Evolutionary conservation across 2,797 vertebrate species (phyloP), one percentile per base, ranked within the genome.

Genomic region (Myotis daubentonii): DNA sequence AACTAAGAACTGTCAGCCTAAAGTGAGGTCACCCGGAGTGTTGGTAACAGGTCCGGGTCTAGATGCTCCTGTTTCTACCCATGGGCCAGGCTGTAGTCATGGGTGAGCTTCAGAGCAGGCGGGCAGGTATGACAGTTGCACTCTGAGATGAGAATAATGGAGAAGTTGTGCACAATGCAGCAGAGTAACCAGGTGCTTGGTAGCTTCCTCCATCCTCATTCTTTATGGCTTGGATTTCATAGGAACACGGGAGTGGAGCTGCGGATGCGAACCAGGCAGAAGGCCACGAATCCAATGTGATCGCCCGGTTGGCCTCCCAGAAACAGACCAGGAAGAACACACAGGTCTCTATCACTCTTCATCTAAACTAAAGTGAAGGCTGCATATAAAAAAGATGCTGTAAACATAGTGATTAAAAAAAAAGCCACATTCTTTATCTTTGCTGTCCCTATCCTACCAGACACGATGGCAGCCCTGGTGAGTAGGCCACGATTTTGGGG

Each of bases 211-310:
- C 23, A 20, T 19, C 13, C 41, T 93, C 66, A 95, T 51, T 70
- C 57, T 87, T 57, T 28, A 0, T 89, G 83, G 41, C 33, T 82
- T 82, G 53, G 47, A 55, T 55, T 60, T 89, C 85, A 79, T 94
- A 99, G 99, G 99, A 99, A 89, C 99, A 99, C 0, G 99, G 99
- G 44, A 99, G 96, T 36, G 99, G 99, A 96, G 98, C 99, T 23
- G 99, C 99, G 3, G 99, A 99, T 55, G 99, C 99, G 88, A 99
- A 98, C 97, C 99, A 99, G 72, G 98, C 99, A 60, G 99, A 99
- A 97, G 99, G 99, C 8, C 99, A 99, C 15, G 98, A 99, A 94
- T 99, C 99, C 12, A 99, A 98, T 9, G 97, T 98, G 81, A 98
- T 99, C 53, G 99, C 99, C 12, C 98, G 98, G 23, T 96, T 99